These are phyloP conservation scores for Synergus laeviventris DNA, from an alignment of 2,888 invertebrate species.

Conservation along the genomic window DNA sequence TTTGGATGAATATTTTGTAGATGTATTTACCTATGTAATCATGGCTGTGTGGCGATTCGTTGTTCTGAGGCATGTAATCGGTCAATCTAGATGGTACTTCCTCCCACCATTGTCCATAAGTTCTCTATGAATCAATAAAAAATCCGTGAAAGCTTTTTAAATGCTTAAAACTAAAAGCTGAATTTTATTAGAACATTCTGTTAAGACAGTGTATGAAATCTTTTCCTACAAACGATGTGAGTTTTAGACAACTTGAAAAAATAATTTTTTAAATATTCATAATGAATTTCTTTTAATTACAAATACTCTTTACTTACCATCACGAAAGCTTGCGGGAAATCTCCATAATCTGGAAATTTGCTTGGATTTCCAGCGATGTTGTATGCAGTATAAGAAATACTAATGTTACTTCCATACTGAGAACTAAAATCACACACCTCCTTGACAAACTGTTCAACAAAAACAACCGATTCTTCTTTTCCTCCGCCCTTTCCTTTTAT, in stretches of 20 bases:
- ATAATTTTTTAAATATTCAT: not conserved
- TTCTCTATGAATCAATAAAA: conserved; percentile 79
- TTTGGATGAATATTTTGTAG: not conserved
- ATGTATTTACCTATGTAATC: conserved; percentile 86
- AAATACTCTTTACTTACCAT: conserved; percentile 81
- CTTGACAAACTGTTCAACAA: conserved; percentile 87
- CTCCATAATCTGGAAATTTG: conserved; percentile 93
- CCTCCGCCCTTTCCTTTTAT: conserved; percentile 63
- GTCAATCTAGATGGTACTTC: conserved; percentile 84
- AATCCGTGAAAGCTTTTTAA: not conserved
- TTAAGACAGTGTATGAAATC: not conserved
- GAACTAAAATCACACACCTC: conserved; percentile 91
- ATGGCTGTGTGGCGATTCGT: conserved; percentile 82
- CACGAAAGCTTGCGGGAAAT: conserved; percentile 93
- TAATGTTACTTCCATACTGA: conserved; percentile 92
- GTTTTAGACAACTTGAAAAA: not conserved
- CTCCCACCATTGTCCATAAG: conserved; percentile 92
- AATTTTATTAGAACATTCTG: not conserved
- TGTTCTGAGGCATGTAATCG: conserved; percentile 87
- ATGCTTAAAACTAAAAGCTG: not conserved
- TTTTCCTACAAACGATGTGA: no score
- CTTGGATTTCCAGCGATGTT: conserved; percentile 91
- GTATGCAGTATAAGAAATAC: conserved; percentile 91
- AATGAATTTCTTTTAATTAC: conserved; percentile 3
- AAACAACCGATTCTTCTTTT: conserved; percentile 68